Base-by-base conservation (phyloP, 1,140 invertebrate genomes). In the Bombus huntii region DNA sequence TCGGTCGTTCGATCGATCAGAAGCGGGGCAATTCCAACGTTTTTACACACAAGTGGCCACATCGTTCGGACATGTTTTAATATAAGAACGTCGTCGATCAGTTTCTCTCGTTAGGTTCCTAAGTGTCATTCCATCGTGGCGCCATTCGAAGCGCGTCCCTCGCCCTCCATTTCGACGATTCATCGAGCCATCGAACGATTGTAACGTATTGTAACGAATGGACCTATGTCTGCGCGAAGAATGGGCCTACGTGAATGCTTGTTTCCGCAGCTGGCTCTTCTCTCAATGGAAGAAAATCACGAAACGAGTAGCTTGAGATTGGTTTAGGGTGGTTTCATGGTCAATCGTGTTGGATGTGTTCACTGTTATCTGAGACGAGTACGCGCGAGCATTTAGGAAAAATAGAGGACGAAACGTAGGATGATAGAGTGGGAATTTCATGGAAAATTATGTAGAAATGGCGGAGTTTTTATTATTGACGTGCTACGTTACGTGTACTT, bases 11-110 rank as follows among this genome's bases (percentile, higher is more conserved):
- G 9, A n/a, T 68, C 37, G 77, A 59, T 47, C 28, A 44, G 81
- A 71, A 81, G 73, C 89, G 87, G 34, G 84, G 84, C 89, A 87
- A 81, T 84, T 76, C 3, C 74, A 47, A 84, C 77, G 87, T 86
- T 83, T 88, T 89, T 90, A 87, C 90, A 88, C 83, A 39, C 73
- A 39, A 84, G 37, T 42, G 78, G 39, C 34, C 66, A 47, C 77
- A 18, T 59, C 68, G 75, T 79, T 84, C 70, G 77, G 28, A 74
- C 59, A 39, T 53, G 57, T 57, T 81, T 65, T 72, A 68, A 81
- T 39, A 34, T 75, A 57, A 79, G 34, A 68, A 31, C 78, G 44
- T 71, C 76, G 76, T 88, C 81, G 83, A 82, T 89, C 70, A 37
- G 66, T 74, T 87, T 72, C 81, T 79, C 66, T 72, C 80, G 80